A percentile compares a stretch with the other conserved stretches of the same genome.
phyloP scores from a whole-genome alignment of 1,140 invertebrate species.

The Cotesia glomerata region DNA sequence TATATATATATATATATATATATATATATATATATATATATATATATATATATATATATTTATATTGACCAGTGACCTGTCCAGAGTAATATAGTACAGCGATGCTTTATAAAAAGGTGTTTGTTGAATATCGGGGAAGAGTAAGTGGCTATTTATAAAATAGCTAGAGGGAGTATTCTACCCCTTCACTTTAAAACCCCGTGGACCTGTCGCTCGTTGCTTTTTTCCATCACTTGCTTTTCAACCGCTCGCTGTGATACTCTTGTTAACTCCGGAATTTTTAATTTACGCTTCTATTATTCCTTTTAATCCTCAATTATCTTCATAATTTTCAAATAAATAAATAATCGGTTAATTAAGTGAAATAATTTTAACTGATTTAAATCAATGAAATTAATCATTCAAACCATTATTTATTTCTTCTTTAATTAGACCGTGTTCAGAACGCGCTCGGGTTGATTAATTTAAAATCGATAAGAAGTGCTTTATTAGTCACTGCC shows the following conservation, averaged over 20 bases:
- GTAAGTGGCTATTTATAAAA: constrained; percentile 62
- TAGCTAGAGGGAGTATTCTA: constrained; percentile 13
- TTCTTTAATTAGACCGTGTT: not conserved
- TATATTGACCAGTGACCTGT: constrained; percentile 61
- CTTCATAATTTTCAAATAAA: no score
- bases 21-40: constrained; percentile 45
- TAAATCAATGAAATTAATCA: no score
- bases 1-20: constrained; percentile 33
- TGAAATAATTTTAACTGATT: no score
- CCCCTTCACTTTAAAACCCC: constrained; percentile 20
- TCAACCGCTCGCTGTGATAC: not conserved
- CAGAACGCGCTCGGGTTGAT: not conserved
- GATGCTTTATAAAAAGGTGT: constrained; percentile 46
- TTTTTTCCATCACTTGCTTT: not conserved
- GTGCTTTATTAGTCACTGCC: not conserved
- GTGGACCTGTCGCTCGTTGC: not conserved
- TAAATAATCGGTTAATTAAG: no score
- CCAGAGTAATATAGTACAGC: constrained; percentile 55
- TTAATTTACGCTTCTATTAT: not conserved
- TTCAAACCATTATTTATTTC: not conserved
- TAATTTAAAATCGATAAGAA: constrained; percentile 2
- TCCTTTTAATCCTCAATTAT: no score
- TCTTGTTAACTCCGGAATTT: no score
- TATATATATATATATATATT: constrained; percentile 36
- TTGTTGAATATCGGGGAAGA: constrained; percentile 57